phyloP scores from a whole-genome alignment of 2,797 vertebrate species.

The Dicrostonyx torquatus region DNA sequence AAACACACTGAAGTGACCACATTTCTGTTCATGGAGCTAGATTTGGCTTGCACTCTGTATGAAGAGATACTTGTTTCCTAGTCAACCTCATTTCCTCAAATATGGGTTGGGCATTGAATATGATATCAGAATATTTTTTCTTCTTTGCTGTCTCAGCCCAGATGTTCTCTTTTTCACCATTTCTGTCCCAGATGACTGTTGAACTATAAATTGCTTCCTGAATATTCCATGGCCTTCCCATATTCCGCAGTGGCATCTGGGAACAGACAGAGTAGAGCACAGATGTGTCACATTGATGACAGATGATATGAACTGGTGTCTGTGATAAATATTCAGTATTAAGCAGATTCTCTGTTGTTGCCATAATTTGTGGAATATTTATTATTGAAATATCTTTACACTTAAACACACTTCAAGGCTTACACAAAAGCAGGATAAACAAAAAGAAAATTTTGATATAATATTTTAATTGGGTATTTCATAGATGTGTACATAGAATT shows the following conservation, averaged over 20 bases:
- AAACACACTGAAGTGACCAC: not conserved
- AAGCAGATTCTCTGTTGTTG: not conserved
- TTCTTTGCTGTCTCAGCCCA: constrained; percentile 53
- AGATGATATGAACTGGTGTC: not conserved
- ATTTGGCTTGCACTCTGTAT: constrained; percentile 61
- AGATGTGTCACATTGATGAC: not conserved
- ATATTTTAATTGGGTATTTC: not conserved
- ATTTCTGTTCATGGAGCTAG: constrained; percentile 56
- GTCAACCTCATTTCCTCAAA: constrained; percentile 79
- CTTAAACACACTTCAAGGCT: not conserved
- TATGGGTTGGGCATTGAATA: constrained; percentile 70
- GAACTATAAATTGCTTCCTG: constrained; percentile 5
- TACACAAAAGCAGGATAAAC: not conserved
- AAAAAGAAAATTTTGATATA: not conserved
- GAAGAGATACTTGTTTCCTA: constrained; percentile 73
- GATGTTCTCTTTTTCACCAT: constrained; percentile 57
- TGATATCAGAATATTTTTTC: constrained; percentile 59
- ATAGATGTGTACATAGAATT: not conserved
- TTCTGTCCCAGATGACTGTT: constrained; percentile 48
- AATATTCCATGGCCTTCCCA: not conserved
- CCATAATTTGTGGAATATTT: constrained; percentile 27
- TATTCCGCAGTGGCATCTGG: constrained; percentile 14
- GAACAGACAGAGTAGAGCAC: not conserved
- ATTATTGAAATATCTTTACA: constrained; percentile 24
- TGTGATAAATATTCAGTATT: not conserved